Base-by-base conservation (phyloP, 92 coral and sea anemone genomes). In the Pocillopora grandis region DNA sequence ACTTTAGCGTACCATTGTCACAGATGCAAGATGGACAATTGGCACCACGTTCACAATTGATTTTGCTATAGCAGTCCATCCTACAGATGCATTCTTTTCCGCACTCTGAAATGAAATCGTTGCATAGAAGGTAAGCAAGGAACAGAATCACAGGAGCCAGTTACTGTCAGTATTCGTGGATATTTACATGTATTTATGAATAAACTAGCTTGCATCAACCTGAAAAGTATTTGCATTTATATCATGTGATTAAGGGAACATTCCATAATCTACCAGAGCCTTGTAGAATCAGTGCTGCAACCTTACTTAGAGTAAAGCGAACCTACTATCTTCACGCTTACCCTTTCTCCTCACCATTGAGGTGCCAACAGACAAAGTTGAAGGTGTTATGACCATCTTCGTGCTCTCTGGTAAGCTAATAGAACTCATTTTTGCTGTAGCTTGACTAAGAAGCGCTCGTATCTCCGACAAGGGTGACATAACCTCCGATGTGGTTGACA, bases 21-120 rank as follows among this genome's bases (percentile, higher is more conserved):
- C 96, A 92, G 16, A 62, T 71, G 72, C 96, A 92, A 65, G 75
- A 75, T 76, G 96, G 91, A 80, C 96, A 92, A 3, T 78, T 27
- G 57, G 85, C 79, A 20, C 57, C 80, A 20, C 69, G 79, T 74
- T 85, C 87, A 63, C 96, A 92, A 3, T 80, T 52, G 13, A 88
- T 81, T 31, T 81, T 72, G 7, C 77, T 80, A 58, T 66, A 79
- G 62, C 96, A 92, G 35, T 66, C 49, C 37, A 87, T 88, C 42
- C 19, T 79, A 61, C 96, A 92, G 3, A 63, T 78, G 62, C 92
- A 89, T 12, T 81, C 76, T 9, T 71, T 74, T 11, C 81, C 85
- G 66, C 92, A 89, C 58, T 58, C 92, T 89, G 82, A 62, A 60
- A 64, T 17, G 64, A 58, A 31, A 86, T 62, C 23, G 7, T 49